Evolutionary conservation across 1,140 invertebrate species (phyloP).

Genomic region (Papilio dardanus): DNA sequence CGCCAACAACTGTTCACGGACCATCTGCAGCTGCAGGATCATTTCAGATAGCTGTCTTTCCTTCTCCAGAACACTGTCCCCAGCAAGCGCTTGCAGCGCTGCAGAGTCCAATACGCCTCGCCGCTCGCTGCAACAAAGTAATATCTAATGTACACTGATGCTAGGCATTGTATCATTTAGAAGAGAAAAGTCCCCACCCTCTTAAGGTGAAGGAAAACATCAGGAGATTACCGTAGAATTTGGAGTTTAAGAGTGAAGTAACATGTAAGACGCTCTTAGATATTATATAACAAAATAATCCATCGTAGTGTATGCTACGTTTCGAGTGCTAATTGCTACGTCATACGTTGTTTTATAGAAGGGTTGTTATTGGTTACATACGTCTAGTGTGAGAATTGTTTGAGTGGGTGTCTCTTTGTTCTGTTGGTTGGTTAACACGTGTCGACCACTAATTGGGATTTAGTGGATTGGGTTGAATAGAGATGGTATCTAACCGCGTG

Average conservation of each 20-base stretch:
- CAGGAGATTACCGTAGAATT: too few species aligned
- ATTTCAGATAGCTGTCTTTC: constrained; percentile 91
- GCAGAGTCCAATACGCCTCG: constrained; percentile 83
- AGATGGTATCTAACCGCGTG: constrained; percentile 29
- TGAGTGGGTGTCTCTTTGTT: constrained; percentile 18
- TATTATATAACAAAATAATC: not conserved
- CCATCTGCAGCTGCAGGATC: constrained; percentile 91
- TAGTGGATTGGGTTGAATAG: constrained; percentile 25
- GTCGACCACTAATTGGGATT: constrained; percentile 35
- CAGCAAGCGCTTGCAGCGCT: constrained; percentile 86
- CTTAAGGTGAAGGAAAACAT: too few species aligned
- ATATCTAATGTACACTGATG: not conserved
- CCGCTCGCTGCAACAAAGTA: constrained; percentile 62
- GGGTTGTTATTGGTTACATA: not conserved
- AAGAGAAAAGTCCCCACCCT: too few species aligned
- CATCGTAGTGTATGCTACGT: not conserved
- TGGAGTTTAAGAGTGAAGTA: too few species aligned
- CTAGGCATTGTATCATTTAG: too few species aligned
- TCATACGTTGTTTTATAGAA: not conserved
- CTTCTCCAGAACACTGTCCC: constrained; percentile 88
- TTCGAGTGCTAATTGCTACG: not conserved
- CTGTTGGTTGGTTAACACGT: constrained; percentile 17
- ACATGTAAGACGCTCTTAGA: too few species aligned
- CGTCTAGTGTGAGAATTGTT: constrained; percentile 6
- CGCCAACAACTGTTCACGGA: constrained; percentile 88